phyloP scores from a whole-genome alignment of 2,797 vertebrate genomes.

The Hafferia zeledoni region DNA sequence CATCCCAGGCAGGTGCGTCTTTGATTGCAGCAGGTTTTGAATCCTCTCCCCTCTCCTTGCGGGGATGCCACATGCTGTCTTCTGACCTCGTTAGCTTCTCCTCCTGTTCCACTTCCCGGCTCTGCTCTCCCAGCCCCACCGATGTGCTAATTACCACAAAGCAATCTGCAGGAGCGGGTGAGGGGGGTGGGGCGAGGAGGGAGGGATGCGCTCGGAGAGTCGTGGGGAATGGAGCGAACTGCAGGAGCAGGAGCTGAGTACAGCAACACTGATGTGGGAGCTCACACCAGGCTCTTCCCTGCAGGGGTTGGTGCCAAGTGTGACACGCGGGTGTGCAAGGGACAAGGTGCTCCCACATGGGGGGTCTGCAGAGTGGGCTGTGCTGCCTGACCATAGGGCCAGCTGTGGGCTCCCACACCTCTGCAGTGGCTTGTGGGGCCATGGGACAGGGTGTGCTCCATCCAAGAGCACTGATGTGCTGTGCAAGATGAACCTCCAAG shows the following conservation, averaged over 20 bases:
- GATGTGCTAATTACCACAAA: slow-evolving; percentile 43
- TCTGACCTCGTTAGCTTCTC: slow-evolving; percentile 68
- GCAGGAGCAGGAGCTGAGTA: neutral
- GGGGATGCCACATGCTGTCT: slow-evolving; percentile 57
- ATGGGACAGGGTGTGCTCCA: neutral
- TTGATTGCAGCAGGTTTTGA: slow-evolving; percentile 54
- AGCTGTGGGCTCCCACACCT: neutral
- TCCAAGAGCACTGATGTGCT: neutral
- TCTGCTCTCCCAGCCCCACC: neutral
- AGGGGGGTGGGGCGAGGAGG: neutral
- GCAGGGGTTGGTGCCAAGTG: neutral
- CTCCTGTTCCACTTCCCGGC: slow-evolving; percentile 41
- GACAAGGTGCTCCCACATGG: accelerated
- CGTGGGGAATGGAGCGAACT: neutral
- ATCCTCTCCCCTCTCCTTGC: slow-evolving; percentile 29
- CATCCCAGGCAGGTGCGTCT: slow-evolving; percentile 42
- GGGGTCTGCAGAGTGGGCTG: neutral
- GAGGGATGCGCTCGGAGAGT: neutral
- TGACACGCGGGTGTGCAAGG: neutral
- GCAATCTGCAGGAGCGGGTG: slow-evolving; percentile 32
- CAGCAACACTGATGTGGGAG: neutral
- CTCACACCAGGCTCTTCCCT: neutral
- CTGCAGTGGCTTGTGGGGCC: neutral
- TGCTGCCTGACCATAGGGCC: neutral
- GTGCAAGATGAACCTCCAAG: neutral